A percentile compares a stretch with the other conserved stretches of the same genome.
Evolutionary conservation across 2,888 invertebrate species (phyloP).

Genomic region (Therioaphis trifolii): DNA sequence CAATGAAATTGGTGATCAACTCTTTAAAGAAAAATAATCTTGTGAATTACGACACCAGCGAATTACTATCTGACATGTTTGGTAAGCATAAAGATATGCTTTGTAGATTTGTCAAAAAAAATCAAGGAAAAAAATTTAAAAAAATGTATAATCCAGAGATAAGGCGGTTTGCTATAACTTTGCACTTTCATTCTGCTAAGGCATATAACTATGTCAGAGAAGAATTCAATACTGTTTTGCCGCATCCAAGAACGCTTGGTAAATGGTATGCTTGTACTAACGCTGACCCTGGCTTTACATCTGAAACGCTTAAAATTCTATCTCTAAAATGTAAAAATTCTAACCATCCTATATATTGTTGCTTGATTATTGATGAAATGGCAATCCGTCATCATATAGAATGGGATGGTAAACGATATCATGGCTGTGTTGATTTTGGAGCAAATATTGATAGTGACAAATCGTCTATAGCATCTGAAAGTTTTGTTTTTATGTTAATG

Average conservation of each 20-base stretch:
- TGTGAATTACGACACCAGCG: conserved; percentile 9
- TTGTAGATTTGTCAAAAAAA: background rate
- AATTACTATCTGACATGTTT: background rate
- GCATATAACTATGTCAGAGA: conserved; percentile 50
- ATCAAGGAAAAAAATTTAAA: background rate
- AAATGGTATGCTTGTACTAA: conserved; percentile 55
- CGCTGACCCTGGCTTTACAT: conserved; percentile 37
- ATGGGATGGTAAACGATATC: conserved; percentile 63
- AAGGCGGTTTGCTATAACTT: conserved; percentile 43
- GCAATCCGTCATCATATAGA: conserved; percentile 31
- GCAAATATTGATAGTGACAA: background rate
- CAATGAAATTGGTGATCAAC: background rate
- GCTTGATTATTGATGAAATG: conserved; percentile 40
- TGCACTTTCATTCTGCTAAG: conserved; percentile 58
- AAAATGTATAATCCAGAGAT: background rate
- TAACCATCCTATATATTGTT: background rate
- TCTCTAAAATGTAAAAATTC: conserved; percentile 17
- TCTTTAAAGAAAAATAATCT: conserved; percentile 10
- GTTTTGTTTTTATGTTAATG: conserved; percentile 45
- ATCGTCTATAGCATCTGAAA: conserved; percentile 3
- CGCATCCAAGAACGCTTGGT: conserved; percentile 42
- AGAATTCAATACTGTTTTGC: conserved; percentile 37
- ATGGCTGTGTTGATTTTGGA: conserved; percentile 19
- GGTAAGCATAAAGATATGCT: conserved; percentile 12
- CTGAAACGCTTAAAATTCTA: conserved; percentile 8